Conservation (phyloP, 2,113 vertebrate species). For the Rhinoderma darwinii region DNA sequence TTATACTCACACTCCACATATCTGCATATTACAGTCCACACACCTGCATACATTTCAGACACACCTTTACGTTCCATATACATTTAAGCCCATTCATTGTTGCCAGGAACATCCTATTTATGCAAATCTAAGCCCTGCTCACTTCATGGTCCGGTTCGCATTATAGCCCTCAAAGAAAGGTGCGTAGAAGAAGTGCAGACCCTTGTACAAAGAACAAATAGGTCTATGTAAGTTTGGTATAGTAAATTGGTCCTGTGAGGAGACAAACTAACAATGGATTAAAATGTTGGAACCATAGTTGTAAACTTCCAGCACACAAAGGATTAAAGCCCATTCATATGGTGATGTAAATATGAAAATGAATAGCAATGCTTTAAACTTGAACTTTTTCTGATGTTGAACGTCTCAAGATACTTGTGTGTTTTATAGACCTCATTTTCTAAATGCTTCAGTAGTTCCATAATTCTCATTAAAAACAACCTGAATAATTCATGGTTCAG, state of each 20-base stretch:
- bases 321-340: neutral
- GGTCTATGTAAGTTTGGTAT: too few species aligned
- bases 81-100: too few species aligned
- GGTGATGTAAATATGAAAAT: neutral
- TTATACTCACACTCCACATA: too few species aligned
- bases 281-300: neutral
- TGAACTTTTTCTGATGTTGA: neutral
- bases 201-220: too few species aligned
- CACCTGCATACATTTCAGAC: too few species aligned
- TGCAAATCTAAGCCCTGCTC: too few species aligned
- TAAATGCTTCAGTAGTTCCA: neutral
- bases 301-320: neutral
- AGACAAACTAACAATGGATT: neutral
- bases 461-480: constrained; percentile 28
- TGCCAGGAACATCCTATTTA: too few species aligned
- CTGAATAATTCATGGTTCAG: constrained; percentile 35
- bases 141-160: too few species aligned
- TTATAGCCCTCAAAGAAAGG: too few species aligned
- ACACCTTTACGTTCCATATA: too few species aligned
- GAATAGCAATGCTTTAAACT: neutral
- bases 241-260: neutral
- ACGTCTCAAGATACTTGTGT: neutral
- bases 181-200: too few species aligned
- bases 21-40: too few species aligned
- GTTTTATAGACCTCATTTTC: constrained; percentile 14